Base-by-base conservation (phyloP, 2,113 vertebrate genomes). In the Triplophysa siluroides region DNA sequence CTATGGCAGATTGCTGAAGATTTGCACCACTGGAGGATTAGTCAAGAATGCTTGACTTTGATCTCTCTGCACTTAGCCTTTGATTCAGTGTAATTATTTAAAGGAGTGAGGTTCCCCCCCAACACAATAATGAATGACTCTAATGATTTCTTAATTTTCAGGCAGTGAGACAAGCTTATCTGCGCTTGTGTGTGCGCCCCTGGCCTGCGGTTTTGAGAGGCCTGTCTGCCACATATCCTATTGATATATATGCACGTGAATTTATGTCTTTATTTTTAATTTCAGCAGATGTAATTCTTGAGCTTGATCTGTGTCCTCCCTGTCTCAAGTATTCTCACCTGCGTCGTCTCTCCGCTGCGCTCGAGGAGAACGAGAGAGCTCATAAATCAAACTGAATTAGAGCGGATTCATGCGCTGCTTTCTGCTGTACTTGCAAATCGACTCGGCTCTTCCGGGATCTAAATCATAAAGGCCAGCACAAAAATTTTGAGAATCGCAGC, bases 21-120 rank as follows among this genome's bases (percentile, higher is more conserved):
- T 92, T 90, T 90, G 90, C 89, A 89, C 89, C 89, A 89, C 86
- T 84, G 81, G 85, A 78, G 91, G 90, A 91, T 93, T 92, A 90
- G 83, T 78, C 83, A 88, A 90, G 87, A 91, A 92, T 89, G 87
- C 85, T 78, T 73, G 76, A 71, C 90, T 92, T 93, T 92, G 90
- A 93, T 93, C 88, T 88, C 76, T 62, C 81, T 83, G 81, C 87
- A 88, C 87, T 90, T 89, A 88, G 84, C 75, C 88, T 90, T 90
- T 88, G 89, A 92, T 92, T 93, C 86, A 80, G 79, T 84, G 88
- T 87, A 89, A 91, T 93, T 91, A 91, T 88, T 88, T 80, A 81
- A 85, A 87, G 86, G 72, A 77, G 76, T 78, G 70, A 81, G 83
- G 84, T 86, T 69, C 23, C 66, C 79, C 62, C 74, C 78, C 81